Base-by-base conservation (phyloP, 2,888 invertebrate genomes). In the Hemaris fuciformis region DNA sequence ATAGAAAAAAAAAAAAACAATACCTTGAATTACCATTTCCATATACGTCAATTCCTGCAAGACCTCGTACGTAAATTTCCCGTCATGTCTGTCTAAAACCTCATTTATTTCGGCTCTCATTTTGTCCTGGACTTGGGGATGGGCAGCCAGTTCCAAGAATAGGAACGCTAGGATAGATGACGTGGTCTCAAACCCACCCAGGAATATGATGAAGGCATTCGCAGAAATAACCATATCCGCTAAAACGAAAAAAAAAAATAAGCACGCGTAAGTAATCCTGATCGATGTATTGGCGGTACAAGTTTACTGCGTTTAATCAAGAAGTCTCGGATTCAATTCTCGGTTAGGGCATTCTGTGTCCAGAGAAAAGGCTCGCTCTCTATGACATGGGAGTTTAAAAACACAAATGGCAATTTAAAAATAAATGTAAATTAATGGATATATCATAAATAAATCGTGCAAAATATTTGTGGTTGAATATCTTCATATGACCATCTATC, bases 131-230 rank as follows among this genome's bases (percentile, higher is more conserved):
- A 94, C 88, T 0, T 85, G 80, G 2, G 85, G 91, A 64, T 94
- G 81, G 0, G 91, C 83, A 0, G 94, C 93, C 57, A 95, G 75
- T 77, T 94, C 93, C 72, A 94, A 89, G 41, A 94, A 82, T 6
- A 93, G 81, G 71, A 94, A 94, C 22, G 93, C 91, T 56, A 94
- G 84, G 0, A 94, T 93, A 0, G 94, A 92, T 0, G 94, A 93
- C 0, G 94, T 93, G 4, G 94, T 94, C 79, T 95, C 94, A 74
- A 93, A 94, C 0, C 94, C 94, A 0, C 94, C 95, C 8, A 93
- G 82, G 76, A 94, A 94, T 68, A 95, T 94, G 60, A 94, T 92
- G 69, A 93, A 93, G 0, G 93, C 93, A 61, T 94, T 94, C 0
- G 94, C 94, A 41, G 93, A 89, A 75, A 94, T 92, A 63, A 91